phyloP scores from a whole-genome alignment of 2,888 invertebrate species.

The Pandemis heparana region DNA sequence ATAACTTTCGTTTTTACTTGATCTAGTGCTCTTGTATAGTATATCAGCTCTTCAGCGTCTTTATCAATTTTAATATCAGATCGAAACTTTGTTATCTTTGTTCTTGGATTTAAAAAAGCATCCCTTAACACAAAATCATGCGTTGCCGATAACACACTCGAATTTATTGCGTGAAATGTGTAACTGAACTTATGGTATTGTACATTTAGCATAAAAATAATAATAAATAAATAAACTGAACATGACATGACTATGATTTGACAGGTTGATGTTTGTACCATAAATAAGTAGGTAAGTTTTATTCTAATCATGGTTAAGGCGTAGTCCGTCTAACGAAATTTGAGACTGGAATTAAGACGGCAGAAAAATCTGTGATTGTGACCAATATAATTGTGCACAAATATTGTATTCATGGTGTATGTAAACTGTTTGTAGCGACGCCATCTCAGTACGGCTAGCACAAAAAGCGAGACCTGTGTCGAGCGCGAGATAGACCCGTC shows the following conservation, averaged over 20 bases:
- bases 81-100: background rate
- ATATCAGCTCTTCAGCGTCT: background rate
- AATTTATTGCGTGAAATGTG: background rate
- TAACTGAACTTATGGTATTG: constrained; percentile 6
- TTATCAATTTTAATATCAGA: background rate
- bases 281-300: background rate
- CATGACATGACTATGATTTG: constrained; percentile 6
- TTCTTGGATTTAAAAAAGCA: background rate
- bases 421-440: no score
- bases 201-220: background rate
- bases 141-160: background rate
- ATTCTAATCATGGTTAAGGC: background rate
- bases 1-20: background rate
- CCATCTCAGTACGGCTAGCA: no score
- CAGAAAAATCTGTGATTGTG: background rate
- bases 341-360: no score
- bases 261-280: background rate
- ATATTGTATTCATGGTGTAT: no score
- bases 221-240: constrained; percentile 6
- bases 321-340: no score
- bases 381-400: no score
- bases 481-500: no score
- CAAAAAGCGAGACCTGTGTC: no score
- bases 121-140: background rate
- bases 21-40: background rate